These are phyloP conservation scores for Plectus sambesii DNA, from an alignment of 1,140 invertebrate genomes.

Conservation along the genomic window DNA sequence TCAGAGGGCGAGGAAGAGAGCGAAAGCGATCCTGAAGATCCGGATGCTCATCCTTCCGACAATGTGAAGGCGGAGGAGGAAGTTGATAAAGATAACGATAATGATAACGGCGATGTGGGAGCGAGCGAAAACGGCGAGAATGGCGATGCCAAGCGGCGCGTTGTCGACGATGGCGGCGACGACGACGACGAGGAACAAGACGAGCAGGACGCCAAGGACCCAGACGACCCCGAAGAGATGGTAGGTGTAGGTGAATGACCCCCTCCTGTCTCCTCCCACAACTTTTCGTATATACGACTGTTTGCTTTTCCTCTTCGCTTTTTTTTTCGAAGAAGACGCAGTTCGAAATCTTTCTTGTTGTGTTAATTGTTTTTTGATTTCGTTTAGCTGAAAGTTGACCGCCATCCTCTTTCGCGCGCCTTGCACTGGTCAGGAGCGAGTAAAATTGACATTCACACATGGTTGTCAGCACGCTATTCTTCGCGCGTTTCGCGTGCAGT, in stretches of 20 bases:
- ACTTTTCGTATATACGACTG: neutral
- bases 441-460: slow-evolving; percentile 1
- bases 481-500: slow-evolving; percentile 1
- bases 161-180: slow-evolving; percentile 12
- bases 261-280: neutral
- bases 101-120: no score
- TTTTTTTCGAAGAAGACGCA: neutral
- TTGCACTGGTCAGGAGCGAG: neutral
- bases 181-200: slow-evolving; percentile 16
- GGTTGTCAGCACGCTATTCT: slow-evolving; percentile 7
- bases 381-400: slow-evolving; percentile 5
- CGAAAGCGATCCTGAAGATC: no score
- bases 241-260: slow-evolving; percentile 12
- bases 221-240: slow-evolving; percentile 1
- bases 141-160: slow-evolving; percentile 10
- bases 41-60: slow-evolving; percentile 6
- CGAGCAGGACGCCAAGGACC: slow-evolving; percentile 13
- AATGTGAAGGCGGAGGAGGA: slow-evolving; percentile 13
- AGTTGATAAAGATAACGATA: slow-evolving; percentile 11
- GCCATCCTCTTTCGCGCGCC: slow-evolving; percentile 9
- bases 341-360: neutral
- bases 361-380: slow-evolving; percentile 2
- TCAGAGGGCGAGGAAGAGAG: slow-evolving; percentile 8
- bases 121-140: no score
- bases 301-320: slow-evolving; percentile 2